phyloP scores from a whole-genome alignment of 2,888 invertebrate species.

The Tetropium fuscum region DNA sequence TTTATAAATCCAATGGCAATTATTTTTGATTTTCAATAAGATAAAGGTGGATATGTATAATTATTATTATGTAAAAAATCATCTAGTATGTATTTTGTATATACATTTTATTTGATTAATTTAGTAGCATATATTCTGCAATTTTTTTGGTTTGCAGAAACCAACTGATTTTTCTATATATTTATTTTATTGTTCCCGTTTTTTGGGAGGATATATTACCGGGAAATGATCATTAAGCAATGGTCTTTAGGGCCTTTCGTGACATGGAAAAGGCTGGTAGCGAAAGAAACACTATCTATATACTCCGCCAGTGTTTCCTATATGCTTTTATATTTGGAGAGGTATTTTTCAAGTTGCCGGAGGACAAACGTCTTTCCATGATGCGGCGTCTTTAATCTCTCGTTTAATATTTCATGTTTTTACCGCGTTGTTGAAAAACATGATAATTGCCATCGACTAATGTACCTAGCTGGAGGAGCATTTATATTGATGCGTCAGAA shows the following conservation, averaged over 20 bases:
- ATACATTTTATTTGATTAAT: no score
- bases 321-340: conserved; percentile 59
- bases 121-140: no score
- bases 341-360: conserved; percentile 59
- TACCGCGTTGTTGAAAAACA: conserved; percentile 59
- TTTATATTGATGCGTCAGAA: conserved; percentile 51
- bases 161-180: no score
- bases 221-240: conserved; percentile 28
- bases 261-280: conserved; percentile 56
- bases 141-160: no score
- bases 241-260: conserved; percentile 43
- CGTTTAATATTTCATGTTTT: conserved; percentile 63
- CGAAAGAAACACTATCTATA: conserved; percentile 59
- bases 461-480: conserved; percentile 52
- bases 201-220: conserved; percentile 19
- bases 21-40: no score
- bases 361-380: conserved; percentile 60
- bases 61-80: no score
- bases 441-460: conserved; percentile 61
- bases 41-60: no score
- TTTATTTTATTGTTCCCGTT: conserved; percentile 16
- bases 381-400: conserved; percentile 62
- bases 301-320: conserved; percentile 55
- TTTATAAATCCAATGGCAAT: no score
- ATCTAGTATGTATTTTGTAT: no score